Base-by-base conservation (phyloP, 2,888 invertebrate genomes). In the Hypsopygia costalis region DNA sequence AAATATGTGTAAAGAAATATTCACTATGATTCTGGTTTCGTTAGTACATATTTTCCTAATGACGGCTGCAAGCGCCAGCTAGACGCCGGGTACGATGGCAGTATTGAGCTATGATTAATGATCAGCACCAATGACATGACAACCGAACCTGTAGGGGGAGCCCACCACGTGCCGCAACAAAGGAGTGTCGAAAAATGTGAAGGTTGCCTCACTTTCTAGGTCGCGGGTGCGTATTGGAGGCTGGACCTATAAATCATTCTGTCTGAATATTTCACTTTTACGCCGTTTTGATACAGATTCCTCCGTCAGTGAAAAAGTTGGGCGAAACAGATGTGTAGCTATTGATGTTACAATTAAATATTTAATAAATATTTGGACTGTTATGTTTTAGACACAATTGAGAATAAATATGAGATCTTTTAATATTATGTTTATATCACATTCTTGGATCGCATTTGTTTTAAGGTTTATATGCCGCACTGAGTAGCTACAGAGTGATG, bases 51-150 rank as follows among this genome's bases (percentile, higher is more conserved):
- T 25, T 6, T 16, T 4, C 16, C 16, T 2, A 16, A 16, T 16
- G 16, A 2, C 6, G 9, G 53, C 59, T 67, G 69, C 69, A 67
- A 81, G 81, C 86, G 86, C 85, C 87, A 82, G 66, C 54, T 65
- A 75, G 87, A 79, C 87, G 87, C 83, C 81, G 61, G 62, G 61
- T 72, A 66, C 67, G 77, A 77, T 70, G 75, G 73, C 76, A 73
- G 81, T 83, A 85, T 86, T 82, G 83, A 82, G 79, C 65, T 64
- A 85, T 88, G 88, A 88, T 87, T 80, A 88, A 88, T 85, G 85
- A 73, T 67, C 61, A 52, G 57, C 55, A 70, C 67, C 77, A 72
- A 77, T 83, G 87, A 83, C 87, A 81, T 77, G 83, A 81, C 86
- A 78, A 81, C 71, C 81, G 73, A 81, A 81, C 82, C 85, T 81